These are phyloP conservation scores for Craterocephalus amniculus DNA, from an alignment of 2,797 vertebrate species.

Conservation along the genomic window DNA sequence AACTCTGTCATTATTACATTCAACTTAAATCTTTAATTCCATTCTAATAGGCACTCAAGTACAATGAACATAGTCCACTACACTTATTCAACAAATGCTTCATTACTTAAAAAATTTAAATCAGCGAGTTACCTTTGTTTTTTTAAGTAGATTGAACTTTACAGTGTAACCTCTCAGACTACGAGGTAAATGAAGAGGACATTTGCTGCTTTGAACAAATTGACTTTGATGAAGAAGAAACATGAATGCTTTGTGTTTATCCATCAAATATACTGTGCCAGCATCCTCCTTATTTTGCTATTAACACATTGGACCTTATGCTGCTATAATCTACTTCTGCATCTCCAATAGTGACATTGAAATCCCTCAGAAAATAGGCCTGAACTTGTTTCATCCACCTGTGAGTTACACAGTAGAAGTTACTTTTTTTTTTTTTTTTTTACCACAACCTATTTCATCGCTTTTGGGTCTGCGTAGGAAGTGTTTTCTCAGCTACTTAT, in stretches of 20 bases:
- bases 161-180: conserved; percentile 18
- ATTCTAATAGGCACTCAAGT: too few relatives aligned
- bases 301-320: conserved; percentile 21
- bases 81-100: too few relatives aligned
- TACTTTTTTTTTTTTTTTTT: conserved; percentile 45
- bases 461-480: conserved; percentile 17
- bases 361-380: conserved; percentile 40
- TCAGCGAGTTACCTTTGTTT: too few relatives aligned
- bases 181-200: conserved; percentile 16
- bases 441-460: conserved; percentile 43
- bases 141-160: too few relatives aligned
- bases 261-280: too few relatives aligned
- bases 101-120: too few relatives aligned
- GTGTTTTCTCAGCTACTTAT: conserved; percentile 5
- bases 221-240: conserved; percentile 18
- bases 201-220: conserved; percentile 6
- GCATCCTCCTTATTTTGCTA: not conserved
- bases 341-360: conserved; percentile 36
- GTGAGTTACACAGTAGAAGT: conserved; percentile 38
- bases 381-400: conserved; percentile 56
- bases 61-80: too few relatives aligned
- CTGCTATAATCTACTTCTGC: conserved; percentile 41
- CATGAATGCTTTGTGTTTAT: conserved; percentile 33
- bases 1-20: too few relatives aligned
- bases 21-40: too few relatives aligned